Evolutionary conservation across 92 coral and sea anemone genomes (phyloP).

Genomic region (Actinostola sp.): DNA sequence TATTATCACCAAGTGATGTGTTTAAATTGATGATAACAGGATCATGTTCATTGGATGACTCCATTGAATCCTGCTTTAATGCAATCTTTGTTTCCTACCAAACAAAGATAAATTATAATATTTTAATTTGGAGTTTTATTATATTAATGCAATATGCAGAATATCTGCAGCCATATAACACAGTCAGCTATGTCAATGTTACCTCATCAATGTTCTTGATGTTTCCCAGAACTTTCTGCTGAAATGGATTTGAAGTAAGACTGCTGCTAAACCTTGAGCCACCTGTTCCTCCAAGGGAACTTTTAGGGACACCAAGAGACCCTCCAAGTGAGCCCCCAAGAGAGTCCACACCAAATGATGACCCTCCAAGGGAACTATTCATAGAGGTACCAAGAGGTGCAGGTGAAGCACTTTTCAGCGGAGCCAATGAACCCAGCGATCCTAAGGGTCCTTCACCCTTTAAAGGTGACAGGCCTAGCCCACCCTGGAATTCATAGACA

Average conservation of each 20-base stretch:
- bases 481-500: conserved; percentile 25
- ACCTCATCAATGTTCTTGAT: conserved; percentile 52
- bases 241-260: conserved; percentile 49
- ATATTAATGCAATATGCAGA: background rate
- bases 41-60: conserved; percentile 21
- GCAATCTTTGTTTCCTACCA: conserved; percentile 3
- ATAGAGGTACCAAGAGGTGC: conserved; percentile 58
- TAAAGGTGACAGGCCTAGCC: conserved; percentile 63
- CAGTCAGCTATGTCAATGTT: too few species aligned
- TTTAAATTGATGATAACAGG: conserved; percentile 66
- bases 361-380: conserved; percentile 70
- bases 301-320: conserved; percentile 49
- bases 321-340: conserved; percentile 59
- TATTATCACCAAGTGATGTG: conserved; percentile 89
- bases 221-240: conserved; percentile 54
- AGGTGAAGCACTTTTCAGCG: conserved; percentile 67
- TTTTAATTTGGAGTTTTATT: too few species aligned
- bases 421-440: conserved; percentile 72
- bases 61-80: conserved; percentile 16
- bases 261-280: conserved; percentile 54
- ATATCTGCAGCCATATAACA: background rate
- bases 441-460: conserved; percentile 72
- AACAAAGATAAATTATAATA: background rate
- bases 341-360: conserved; percentile 63
- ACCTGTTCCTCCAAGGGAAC: conserved; percentile 38